Evolutionary conservation across 2,113 vertebrate genomes (phyloP).

Genomic region (Rutilus rutilus): DNA sequence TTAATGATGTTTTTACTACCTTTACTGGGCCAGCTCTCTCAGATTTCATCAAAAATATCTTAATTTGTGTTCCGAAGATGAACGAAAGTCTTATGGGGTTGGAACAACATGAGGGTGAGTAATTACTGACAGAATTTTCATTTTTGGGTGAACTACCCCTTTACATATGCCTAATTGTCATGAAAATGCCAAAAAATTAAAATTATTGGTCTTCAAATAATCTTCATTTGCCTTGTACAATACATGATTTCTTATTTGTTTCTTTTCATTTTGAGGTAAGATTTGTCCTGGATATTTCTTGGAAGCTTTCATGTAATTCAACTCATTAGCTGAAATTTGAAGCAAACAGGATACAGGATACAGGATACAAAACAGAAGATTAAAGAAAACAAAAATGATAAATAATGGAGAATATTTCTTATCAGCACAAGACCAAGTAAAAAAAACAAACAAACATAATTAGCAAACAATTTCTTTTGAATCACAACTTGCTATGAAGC

Average conservation of each 20-base stretch:
- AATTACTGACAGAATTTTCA: too few species aligned
- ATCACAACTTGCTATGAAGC: constrained; percentile 17
- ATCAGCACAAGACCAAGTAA: not conserved
- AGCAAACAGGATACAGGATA: not conserved
- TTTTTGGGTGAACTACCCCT: too few species aligned
- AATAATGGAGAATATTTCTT: not conserved
- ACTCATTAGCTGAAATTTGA: not conserved
- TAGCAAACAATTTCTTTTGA: not conserved
- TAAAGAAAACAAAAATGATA: constrained; percentile 9
- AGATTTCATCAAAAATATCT: too few species aligned
- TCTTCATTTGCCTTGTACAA: not conserved
- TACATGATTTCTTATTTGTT: not conserved
- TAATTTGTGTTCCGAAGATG: too few species aligned
- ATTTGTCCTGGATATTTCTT: not conserved
- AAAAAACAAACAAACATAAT: not conserved
- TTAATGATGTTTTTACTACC: too few species aligned
- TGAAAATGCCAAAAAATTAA: not conserved
- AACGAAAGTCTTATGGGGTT: too few species aligned
- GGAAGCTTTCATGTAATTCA: not conserved
- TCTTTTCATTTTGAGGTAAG: not conserved
- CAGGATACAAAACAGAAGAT: constrained; percentile 9
- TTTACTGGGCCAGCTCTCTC: too few species aligned
- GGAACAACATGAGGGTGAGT: too few species aligned
- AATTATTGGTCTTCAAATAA: not conserved
- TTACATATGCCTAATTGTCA: not conserved